Percentiles rank a stretch among this genome's conserved stretches.
These are phyloP conservation scores for Agrotis puta DNA, from an alignment of 2,888 invertebrate species.

Conservation along the genomic window DNA sequence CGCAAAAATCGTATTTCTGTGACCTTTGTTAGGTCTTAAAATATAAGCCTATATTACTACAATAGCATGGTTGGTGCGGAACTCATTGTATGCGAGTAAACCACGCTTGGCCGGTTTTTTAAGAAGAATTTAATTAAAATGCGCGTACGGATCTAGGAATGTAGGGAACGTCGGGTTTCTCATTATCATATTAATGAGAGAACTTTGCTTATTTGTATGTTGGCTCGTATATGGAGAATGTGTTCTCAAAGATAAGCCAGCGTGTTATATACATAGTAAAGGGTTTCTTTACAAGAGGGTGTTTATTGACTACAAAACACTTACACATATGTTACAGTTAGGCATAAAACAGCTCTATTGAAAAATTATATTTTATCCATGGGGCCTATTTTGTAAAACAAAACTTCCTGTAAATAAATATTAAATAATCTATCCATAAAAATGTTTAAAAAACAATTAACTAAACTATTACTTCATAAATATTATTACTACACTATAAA, in stretches of 20 bases:
- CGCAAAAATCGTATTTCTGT: too few relatives aligned
- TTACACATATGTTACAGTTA: too few relatives aligned
- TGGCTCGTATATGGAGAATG: not conserved
- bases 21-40: too few relatives aligned
- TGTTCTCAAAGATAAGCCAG: not conserved
- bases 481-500: too few relatives aligned
- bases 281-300: not conserved
- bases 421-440: too few relatives aligned
- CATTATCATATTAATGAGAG: slow-evolving; percentile 48
- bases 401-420: too few relatives aligned
- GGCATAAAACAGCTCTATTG: too few relatives aligned
- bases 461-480: too few relatives aligned
- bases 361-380: too few relatives aligned
- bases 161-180: slow-evolving; percentile 1
- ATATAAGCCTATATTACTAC: too few relatives aligned
- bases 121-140: slow-evolving; percentile 53
- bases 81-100: not conserved
- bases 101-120: not conserved
- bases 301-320: not conserved
- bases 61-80: not conserved
- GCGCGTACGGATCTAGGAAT: slow-evolving; percentile 18
- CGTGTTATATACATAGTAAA: not conserved
- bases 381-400: too few relatives aligned
- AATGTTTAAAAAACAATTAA: too few relatives aligned
- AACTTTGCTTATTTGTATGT: slow-evolving; percentile 19